Evolutionary conservation across 2,797 vertebrate species (phyloP), one percentile per base, ranked within the genome.

Genomic region (Acrocephalus scirpaceus): DNA sequence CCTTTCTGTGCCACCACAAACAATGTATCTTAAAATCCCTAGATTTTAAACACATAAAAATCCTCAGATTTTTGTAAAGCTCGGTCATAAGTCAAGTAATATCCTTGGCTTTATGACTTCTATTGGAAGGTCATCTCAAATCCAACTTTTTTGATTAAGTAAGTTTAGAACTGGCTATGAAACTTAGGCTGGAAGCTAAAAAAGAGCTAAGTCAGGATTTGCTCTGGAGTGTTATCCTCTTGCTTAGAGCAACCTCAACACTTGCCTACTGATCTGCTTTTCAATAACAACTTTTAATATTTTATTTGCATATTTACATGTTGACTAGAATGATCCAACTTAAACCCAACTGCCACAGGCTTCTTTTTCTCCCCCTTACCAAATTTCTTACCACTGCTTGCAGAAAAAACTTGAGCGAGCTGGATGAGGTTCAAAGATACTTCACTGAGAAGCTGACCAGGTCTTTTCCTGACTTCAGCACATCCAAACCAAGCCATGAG

Each of bases 351-450:
- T 88, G 45, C 29, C 18, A 11, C 29, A 2, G 32, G 29, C 13
- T 30, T 16, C 5, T 64, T 26, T 44, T 22, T 29, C 38, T 19
- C 29, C 34, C 86, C 36, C 62, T 74, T 65, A 66, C 38, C 51
- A 6, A 47, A 40, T 80, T 65, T 69, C 47, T 67, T 34, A 58
- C 40, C 34, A 14, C 71, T 76, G 38, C 93, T 96, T 93, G 42
- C 96, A 99, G 99, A 81, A 99, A 98, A 96, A 99, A 99, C 97
- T 96, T 99, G 34, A 98, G 96, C 10, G 99, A 99, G 88, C 98
- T 99, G 23, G 99, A 99, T 97, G 98, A 99, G 91, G 99, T 99
- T 88, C 99, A 99, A 91, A 98, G 92, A 56, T 99, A 99, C 96
- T 99, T 99, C 97, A 99, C 93, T 69, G 97, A 96, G 92, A 99